These are phyloP conservation scores for Bufo bufo DNA, from an alignment of 2,113 vertebrate genomes.

Conservation along the genomic window DNA sequence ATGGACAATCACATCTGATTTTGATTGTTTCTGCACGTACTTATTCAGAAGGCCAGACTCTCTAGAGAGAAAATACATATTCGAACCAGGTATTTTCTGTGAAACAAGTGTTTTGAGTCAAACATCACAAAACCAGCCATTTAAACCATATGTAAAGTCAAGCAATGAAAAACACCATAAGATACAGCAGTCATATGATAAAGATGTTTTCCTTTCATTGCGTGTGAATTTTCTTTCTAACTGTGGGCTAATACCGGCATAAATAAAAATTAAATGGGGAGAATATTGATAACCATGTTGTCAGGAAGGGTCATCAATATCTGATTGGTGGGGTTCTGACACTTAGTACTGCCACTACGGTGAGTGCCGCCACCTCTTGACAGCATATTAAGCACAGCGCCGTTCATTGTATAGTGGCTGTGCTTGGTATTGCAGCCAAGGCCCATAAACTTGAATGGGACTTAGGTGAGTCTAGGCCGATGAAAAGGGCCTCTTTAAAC, in stretches of 20 bases:
- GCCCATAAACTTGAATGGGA: too few species aligned
- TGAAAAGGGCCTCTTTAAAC: too few species aligned
- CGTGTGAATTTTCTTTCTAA: background rate
- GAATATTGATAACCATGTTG: too few species aligned
- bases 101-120: slow-evolving; percentile 68
- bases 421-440: too few species aligned
- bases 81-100: slow-evolving; percentile 76
- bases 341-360: too few species aligned
- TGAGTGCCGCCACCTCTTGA: too few species aligned
- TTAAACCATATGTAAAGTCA: slow-evolving; percentile 60
- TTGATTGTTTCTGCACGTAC: slow-evolving; percentile 60
- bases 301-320: too few species aligned
- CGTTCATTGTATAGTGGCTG: too few species aligned
- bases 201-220: background rate
- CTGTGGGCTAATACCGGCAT: too few species aligned
- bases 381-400: too few species aligned
- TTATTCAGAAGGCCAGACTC: slow-evolving; percentile 67
- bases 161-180: slow-evolving; percentile 58
- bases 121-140: slow-evolving; percentile 68
- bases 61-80: slow-evolving; percentile 71
- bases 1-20: slow-evolving; percentile 65
- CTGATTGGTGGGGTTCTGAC: too few species aligned
- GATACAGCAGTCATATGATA: background rate
- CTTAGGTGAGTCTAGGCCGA: too few species aligned
- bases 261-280: background rate